Evolutionary conservation across 1,140 invertebrate species (phyloP).

Genomic region (Maconellicoccus hirsutus): DNA sequence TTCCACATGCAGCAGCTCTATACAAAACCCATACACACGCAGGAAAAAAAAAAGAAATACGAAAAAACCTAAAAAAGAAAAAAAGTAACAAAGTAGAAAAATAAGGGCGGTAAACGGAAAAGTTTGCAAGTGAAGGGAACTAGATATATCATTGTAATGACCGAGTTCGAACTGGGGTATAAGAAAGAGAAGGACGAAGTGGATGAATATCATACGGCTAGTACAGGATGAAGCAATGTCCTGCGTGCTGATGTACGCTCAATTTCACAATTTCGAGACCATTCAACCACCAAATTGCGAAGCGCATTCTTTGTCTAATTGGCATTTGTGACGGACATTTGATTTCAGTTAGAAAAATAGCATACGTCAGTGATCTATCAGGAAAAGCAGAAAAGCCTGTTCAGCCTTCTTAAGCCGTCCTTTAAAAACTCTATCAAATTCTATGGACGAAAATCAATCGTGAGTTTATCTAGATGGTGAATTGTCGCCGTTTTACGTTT

Average conservation of each 20-base stretch:
- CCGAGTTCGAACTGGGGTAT: background rate
- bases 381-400: background rate
- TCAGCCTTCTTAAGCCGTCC: background rate
- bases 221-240: constrained; percentile 1
- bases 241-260: constrained; percentile 15
- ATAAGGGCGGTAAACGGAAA: constrained; percentile 13
- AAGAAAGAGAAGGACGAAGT: constrained; percentile 11
- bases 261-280: constrained; percentile 12
- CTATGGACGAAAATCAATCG: background rate
- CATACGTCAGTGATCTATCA: constrained; percentile 20
- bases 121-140: constrained; percentile 17
- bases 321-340: constrained; percentile 21
- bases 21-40: too few species aligned
- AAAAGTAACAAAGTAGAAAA: constrained; percentile 12
- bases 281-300: constrained; percentile 22
- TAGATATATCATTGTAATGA: constrained; percentile 22
- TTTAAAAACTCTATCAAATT: background rate
- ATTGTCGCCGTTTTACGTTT: background rate
- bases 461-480: background rate
- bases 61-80: constrained; percentile 8
- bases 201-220: background rate
- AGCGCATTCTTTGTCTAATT: constrained; percentile 19
- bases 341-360: constrained; percentile 19
- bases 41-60: background rate
- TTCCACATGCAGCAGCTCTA: background rate